Conservation (phyloP, 1,140 invertebrate genomes). For the Idris sp. region DNA sequence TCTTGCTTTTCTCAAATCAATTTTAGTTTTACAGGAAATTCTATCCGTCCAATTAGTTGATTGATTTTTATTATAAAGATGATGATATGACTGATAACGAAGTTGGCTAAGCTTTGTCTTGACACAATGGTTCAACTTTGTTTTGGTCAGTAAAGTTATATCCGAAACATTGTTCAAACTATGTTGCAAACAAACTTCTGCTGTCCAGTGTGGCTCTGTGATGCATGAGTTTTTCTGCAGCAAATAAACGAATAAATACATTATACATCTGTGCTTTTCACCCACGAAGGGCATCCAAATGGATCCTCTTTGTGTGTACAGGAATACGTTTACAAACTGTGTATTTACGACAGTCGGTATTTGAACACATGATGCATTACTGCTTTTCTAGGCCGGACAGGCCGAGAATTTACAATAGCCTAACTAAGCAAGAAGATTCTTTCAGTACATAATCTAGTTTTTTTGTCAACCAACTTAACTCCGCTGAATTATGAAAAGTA, state of each 20-base stretch:
- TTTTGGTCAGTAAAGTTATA: conserved; percentile 28
- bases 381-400: conserved; percentile 54
- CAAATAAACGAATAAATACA: conserved; percentile 59
- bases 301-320: conserved; percentile 52
- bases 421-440: conserved; percentile 41
- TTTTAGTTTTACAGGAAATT: no score
- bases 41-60: conserved; percentile 7
- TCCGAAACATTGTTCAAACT: conserved; percentile 41
- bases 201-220: conserved; percentile 27
- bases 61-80: conserved; percentile 29
- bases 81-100: conserved; percentile 33
- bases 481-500: background rate
- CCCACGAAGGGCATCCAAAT: conserved; percentile 51
- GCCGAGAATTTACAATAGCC: conserved; percentile 44
- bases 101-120: conserved; percentile 36
- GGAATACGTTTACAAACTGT: conserved; percentile 57
- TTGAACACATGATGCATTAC: conserved; percentile 62
- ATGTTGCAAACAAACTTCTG: conserved; percentile 57
- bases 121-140: conserved; percentile 28
- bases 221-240: conserved; percentile 53
- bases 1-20: no score
- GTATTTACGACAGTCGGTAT: conserved; percentile 59
- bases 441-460: conserved; percentile 48
- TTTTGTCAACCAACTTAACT: conserved; percentile 38
- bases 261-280: conserved; percentile 61